Evolutionary conservation across 2,797 vertebrate species (phyloP).

Genomic region (Schizopygopsis malacanthus): DNA sequence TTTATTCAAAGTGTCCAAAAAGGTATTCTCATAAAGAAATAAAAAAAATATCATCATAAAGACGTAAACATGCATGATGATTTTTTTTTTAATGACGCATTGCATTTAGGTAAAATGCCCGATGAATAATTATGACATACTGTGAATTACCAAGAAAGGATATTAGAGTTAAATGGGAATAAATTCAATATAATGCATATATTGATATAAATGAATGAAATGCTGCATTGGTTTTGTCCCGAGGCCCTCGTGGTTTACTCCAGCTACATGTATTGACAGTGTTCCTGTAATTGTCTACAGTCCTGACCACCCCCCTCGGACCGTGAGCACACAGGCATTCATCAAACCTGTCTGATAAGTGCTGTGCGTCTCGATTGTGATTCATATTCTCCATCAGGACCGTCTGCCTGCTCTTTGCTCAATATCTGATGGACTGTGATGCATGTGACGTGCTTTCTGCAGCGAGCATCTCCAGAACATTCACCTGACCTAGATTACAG

Average conservation of each 20-base stretch:
- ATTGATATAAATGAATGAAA: background rate
- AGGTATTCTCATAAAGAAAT: background rate
- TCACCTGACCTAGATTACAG: background rate
- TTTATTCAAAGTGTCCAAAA: background rate
- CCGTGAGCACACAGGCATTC: background rate
- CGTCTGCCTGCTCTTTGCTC: constrained; percentile 23
- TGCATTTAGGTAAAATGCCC: background rate
- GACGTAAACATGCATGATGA: background rate
- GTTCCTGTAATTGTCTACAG: constrained; percentile 6
- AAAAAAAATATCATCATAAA: background rate
- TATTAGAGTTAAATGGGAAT: background rate
- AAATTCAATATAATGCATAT: constrained; percentile 16
- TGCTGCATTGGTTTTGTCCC: background rate
- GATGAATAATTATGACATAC: background rate
- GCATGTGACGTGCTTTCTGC: constrained; percentile 30
- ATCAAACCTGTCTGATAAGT: constrained; percentile 24
- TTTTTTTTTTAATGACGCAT: background rate
- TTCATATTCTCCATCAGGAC: constrained; percentile 27
- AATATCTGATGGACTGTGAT: constrained; percentile 45
- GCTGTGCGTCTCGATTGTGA: background rate
- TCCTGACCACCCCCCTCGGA: background rate
- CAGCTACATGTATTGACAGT: background rate
- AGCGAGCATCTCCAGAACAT: background rate
- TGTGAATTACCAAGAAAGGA: background rate
- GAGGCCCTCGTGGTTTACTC: constrained; percentile 10